Evolutionary conservation across 64 coral and sea anemone genomes (phyloP), one percentile per base, ranked within the genome.

Genomic region (Acropora tenuis): DNA sequence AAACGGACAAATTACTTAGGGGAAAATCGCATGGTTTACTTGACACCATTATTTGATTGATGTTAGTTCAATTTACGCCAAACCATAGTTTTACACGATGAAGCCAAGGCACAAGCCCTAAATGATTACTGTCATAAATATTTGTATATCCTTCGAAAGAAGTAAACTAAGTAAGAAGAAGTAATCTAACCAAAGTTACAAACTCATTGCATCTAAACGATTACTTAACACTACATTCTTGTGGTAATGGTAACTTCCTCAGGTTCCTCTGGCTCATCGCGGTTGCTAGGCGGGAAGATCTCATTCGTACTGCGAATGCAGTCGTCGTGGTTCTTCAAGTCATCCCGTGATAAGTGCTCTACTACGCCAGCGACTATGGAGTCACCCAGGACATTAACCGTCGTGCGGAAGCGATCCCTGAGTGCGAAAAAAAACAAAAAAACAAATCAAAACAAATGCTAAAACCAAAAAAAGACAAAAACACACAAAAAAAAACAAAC

Each of bases 321-420:
- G 17, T 3, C 17, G 66, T 92, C 91, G 6, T 78, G 78, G 48
- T 67, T 67, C 16, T n/a, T 48, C 10, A 96, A 86, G 30, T 96
- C 94, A 13, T 89, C 61, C 48, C 68, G 89, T 48, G 94, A 96
- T 73, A 96, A 83, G 11, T 93, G 90, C 86, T 96, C 69, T 17
- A 96, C 79, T 20, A 96, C 71, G 15, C 94, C 94, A 6, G 86
- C 86, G 41, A 90, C 94, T 11, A 91, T 78, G 2, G 94, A 86
- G 41, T 96, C 94, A 2, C 94, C 94, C 94, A 96, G 88, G 17
- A 96, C 89, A 67, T 96, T 96, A 17, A 91, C 80, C 8, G 89
- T 86, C 3, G 89, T 90, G 18, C 94, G 94, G 87, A 92, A 96
- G 18, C 94, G 94, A 78, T 96, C 94, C 49, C 94, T 96, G 79